Base-by-base conservation (phyloP, 2,113 vertebrate species). In the Epinephelus cyanopodus region DNA sequence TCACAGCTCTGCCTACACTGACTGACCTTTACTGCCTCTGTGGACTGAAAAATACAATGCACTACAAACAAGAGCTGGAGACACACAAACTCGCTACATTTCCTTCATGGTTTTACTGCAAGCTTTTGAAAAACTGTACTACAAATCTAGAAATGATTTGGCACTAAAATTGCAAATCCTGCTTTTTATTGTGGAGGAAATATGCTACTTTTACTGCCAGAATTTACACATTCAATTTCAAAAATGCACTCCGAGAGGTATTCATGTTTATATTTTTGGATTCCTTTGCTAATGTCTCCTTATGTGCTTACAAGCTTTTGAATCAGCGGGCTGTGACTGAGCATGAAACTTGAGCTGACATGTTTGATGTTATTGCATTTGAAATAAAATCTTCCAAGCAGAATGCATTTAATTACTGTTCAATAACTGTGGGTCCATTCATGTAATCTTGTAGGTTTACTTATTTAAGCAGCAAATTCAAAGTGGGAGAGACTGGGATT, bases 21-120 rank as follows among this genome's bases (percentile, higher is more conserved):
- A 12, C 79, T 89, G 87, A 92, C 90, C 91, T 92, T 92, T 87
- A 60, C 56, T 39, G 37, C 65, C 50, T 61, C 69, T 58, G 77
- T 9, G 52, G 62, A 82, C 45, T 15, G 19, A 48, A 52, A 62
- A 79, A 82, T 70, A 86, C 76, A 88, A 83, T 57, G 63, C 63
- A 45, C 45, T 9, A 63, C 83, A 78, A 66, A 85, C 56, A 39
- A 23, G 53, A 77, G 60, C 42, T 37, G 81, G 7, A 72, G 42
- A 77, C 33, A 39, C 33, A 56, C 27, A 0, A 23, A 70, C 66
- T 27, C 17, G 21, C 33, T 61, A 4, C 3, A 10, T 63, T 21
- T 37, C 52, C 64, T 29, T 82, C 42, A 53, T 0, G 7, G 1
- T 11, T 76, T 75, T 37, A 15, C 54, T 67, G 15, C 4, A 56